A percentile compares a stretch with the other conserved stretches of the same genome.
phyloP scores from a whole-genome alignment of 30 jellyfish, hydroid and myxozoan genomes.

The Hydractinia echinata region DNA sequence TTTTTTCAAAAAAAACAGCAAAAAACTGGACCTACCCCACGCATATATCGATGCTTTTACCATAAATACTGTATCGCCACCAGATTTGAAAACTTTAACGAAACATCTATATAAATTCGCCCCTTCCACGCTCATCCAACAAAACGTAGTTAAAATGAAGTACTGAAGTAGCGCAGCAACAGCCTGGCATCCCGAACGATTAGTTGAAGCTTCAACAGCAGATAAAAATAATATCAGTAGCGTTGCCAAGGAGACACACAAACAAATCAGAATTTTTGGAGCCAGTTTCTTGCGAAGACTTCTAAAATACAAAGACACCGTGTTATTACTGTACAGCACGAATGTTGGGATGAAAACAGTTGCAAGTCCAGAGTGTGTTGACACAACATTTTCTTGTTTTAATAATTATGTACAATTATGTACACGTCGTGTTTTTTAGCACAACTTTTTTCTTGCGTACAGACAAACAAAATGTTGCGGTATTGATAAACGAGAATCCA shows the following conservation, averaged over 20 bases:
- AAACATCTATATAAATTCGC: conserved; percentile 72
- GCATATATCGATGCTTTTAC: conserved; percentile 46
- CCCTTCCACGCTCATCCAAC: conserved; percentile 95
- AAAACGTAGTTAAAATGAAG: conserved; percentile 64
- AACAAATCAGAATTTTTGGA: conserved; percentile 77
- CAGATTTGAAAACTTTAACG: conserved; percentile 44
- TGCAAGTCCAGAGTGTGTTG: too few species aligned
- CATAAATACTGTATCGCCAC: conserved; percentile 6
- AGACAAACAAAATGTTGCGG: too few species aligned
- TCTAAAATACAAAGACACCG: conserved; percentile 17
- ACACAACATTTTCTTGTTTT: too few species aligned
- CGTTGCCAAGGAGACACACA: conserved; percentile 60
- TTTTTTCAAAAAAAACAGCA: too few species aligned
- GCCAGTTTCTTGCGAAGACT: conserved; percentile 70
- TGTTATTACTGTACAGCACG: too few species aligned
- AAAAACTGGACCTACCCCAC: conserved; percentile 60
- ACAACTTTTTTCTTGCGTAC: too few species aligned
- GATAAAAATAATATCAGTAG: conserved; percentile 54
- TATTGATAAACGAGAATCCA: too few species aligned
- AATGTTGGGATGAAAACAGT: too few species aligned
- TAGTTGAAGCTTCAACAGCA: conserved; percentile 62
- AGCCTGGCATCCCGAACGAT: conserved; percentile 62
- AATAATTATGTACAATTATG: too few species aligned
- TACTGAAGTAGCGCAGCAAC: conserved; percentile 68
- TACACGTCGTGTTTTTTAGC: too few species aligned